These are phyloP conservation scores for Macrocentrus cingulum DNA, from an alignment of 1,140 invertebrate species.

Conservation along the genomic window DNA sequence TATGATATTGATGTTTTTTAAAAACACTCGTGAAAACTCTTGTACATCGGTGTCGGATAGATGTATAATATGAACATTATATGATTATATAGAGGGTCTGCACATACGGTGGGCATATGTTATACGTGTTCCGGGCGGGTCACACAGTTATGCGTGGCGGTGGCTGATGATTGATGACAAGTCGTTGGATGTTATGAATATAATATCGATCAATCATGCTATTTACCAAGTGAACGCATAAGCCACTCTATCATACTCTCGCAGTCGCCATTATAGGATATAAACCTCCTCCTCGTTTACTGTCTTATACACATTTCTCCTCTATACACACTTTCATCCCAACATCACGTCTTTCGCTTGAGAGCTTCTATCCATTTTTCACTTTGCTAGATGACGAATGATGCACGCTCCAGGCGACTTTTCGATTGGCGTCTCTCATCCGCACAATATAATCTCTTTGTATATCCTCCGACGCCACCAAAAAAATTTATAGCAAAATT, in stretches of 20 bases:
- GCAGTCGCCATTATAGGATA: conserved; percentile 7
- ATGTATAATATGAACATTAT: not conserved
- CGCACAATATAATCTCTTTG: too few species aligned
- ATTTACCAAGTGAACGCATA: conserved; percentile 53
- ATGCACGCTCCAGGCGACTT: conserved; percentile 6
- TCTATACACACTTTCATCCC: conserved; percentile 24
- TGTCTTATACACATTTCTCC: conserved; percentile 16
- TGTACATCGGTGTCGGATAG: too few species aligned
- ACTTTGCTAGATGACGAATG: conserved; percentile 25
- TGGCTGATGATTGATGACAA: conserved; percentile 54
- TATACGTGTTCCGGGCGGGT: conserved; percentile 15
- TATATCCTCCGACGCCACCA: too few species aligned
- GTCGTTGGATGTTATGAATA: conserved; percentile 56
- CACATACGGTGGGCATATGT: conserved; percentile 39
- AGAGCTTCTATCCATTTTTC: conserved; percentile 41
- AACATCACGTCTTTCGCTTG: conserved; percentile 37
- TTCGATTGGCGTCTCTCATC: conserved; percentile 1
- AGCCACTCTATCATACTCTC: conserved; percentile 51
- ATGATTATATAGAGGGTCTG: not conserved
- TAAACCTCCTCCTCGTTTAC: conserved; percentile 29
- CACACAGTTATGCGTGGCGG: conserved; percentile 22
- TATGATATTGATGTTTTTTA: too few species aligned
- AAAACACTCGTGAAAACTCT: too few species aligned
- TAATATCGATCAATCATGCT: conserved; percentile 58
- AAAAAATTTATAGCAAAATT: too few species aligned